Percentiles rank a stretch among this genome's conserved stretches.
Evolutionary conservation across 2,888 invertebrate genomes (phyloP).

Genomic region (Pachycephus smyrnensis): DNA sequence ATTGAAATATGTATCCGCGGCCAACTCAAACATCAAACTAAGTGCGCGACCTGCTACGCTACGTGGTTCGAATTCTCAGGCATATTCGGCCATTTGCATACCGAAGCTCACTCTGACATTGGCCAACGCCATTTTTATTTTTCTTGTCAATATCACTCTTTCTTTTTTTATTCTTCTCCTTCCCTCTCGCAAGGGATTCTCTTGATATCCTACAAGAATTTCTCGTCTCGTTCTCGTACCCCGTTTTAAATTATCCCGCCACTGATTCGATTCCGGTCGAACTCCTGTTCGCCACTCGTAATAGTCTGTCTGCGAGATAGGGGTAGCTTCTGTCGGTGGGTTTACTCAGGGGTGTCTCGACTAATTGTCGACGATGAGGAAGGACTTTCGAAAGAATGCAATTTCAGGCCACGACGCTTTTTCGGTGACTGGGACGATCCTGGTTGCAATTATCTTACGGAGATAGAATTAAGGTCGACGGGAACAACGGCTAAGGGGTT

Average conservation of each 20-base stretch:
- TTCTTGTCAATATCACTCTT: neutral
- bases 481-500: slow-evolving; percentile 18
- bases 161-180: neutral
- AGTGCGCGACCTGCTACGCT: slow-evolving; percentile 45
- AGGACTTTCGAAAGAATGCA: slow-evolving; percentile 51
- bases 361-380: slow-evolving; percentile 51
- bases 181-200: neutral
- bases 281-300: neutral
- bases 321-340: neutral
- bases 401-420: slow-evolving; percentile 34
- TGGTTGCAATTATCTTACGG: slow-evolving; percentile 50
- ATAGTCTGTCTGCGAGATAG: neutral
- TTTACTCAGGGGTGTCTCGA: neutral
- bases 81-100: slow-evolving; percentile 3
- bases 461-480: slow-evolving; percentile 46
- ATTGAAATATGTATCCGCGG: slow-evolving; percentile 64
- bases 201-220: neutral
- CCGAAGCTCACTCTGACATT: neutral
- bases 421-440: slow-evolving; percentile 1
- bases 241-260: neutral
- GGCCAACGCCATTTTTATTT: neutral
- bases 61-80: slow-evolving; percentile 48
- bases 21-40: slow-evolving; percentile 59
- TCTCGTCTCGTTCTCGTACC: neutral
- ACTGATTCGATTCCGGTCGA: slow-evolving; percentile 3